Base-by-base conservation (phyloP, 2,113 vertebrate species). In the Cyanoramphus novaezelandiae region DNA sequence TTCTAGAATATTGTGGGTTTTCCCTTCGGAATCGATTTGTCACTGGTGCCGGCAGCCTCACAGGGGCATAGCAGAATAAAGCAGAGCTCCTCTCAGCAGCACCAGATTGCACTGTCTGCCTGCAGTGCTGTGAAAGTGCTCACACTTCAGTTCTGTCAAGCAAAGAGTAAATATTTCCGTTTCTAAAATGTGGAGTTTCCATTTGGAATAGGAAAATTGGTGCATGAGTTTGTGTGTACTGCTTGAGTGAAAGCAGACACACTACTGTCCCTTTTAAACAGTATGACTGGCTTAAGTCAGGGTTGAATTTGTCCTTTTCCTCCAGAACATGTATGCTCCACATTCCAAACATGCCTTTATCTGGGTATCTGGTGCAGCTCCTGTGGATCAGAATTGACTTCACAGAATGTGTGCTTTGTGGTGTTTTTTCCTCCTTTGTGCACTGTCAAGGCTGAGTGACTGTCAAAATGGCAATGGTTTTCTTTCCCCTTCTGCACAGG, bases 241-340 rank as follows among this genome's bases (percentile, higher is more conserved):
- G 10, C 49, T 5, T 49, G 33, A 33, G 35, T 65, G 64, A 55
- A 33, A 44, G 16, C 43, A 44, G 37, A 24, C 43, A 20, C 41
- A 4, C 15, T 35, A 4, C 28, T 69, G 2, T 33, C 23, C 17
- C 1, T 31, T 8, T 53, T 27, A 33, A 43, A 15, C 0, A 7
- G 46, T 47, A 17, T 4, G 81, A 9, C 2, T 70, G 70, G 67
- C 47, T 88, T 23, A 68, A 33, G 19, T 31, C 47, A 39, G 37
- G 13, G 7, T 35, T 46, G 33, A 19, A 76, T 59, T 63, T n/a
- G 47, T 19, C 10, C n/a, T 75, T 63, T 76, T 65, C 21, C 71
- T 65, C 64, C 35, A 84, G 18, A 74, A n/a, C 23, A 4, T 27
- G 21, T 8, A 18, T 33, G 68, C 11, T 86, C 17, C 3, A 4